Evolutionary conservation across 2,888 invertebrate species (phyloP).

Genomic region (Hypselothyrea guttata): DNA sequence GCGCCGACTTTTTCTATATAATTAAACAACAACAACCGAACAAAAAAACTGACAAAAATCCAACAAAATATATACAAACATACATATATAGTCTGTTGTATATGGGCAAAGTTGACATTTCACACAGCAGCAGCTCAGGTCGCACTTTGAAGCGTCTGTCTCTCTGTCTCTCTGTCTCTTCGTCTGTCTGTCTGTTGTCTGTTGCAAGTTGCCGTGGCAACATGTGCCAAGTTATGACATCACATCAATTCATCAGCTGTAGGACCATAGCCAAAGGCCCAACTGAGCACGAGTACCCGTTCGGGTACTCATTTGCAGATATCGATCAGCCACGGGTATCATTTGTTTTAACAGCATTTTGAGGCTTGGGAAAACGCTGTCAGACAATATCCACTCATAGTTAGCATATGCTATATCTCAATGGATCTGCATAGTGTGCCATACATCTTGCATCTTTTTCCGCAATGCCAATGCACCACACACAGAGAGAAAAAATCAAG

Average conservation of each 20-base stretch:
- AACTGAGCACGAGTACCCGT: constrained; percentile 27
- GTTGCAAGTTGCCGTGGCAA: constrained; percentile 72
- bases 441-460: too few relatives aligned
- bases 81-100: neutral
- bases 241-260: constrained; percentile 69
- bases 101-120: constrained; percentile 67
- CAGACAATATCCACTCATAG: constrained; percentile 4
- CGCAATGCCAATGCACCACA: too few relatives aligned
- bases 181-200: constrained; percentile 19
- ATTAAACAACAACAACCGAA: constrained; percentile 48
- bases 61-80: constrained; percentile 6
- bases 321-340: constrained; percentile 52
- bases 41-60: constrained; percentile 11
- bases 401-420: neutral
- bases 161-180: too few relatives aligned
- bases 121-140: constrained; percentile 66
- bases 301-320: constrained; percentile 44
- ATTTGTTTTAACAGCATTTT: constrained; percentile 46
- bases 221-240: constrained; percentile 74
- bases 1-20: constrained; percentile 70
- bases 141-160: constrained; percentile 28
- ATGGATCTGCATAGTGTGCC: neutral
- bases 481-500: too few relatives aligned
- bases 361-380: constrained; percentile 40
- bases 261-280: constrained; percentile 34